A percentile compares a stretch with the other conserved stretches of the same genome.
phyloP scores from a whole-genome alignment of 2,113 vertebrate species.

The Apodemus sylvaticus region DNA sequence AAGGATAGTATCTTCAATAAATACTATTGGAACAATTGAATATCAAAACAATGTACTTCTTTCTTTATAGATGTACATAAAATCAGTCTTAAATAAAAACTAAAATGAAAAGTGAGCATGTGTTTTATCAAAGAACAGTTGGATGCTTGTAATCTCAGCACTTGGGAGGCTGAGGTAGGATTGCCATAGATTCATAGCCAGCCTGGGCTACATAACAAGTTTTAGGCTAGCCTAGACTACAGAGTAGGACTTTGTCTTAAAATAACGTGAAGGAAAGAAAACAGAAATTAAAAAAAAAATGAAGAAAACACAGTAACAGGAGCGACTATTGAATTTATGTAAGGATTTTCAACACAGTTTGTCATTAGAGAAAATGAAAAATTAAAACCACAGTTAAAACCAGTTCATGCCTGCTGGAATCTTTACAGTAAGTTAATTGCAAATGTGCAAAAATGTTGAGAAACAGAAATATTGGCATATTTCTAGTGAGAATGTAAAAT shows the following conservation, averaged over 20 bases:
- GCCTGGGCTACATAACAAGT: neutral
- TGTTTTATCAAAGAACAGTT: neutral
- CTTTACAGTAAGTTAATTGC: neutral
- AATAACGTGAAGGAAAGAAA: neutral
- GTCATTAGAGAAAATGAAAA: constrained; percentile 12
- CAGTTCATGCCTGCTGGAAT: neutral
- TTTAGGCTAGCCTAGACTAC: neutral
- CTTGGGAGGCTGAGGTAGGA: neutral
- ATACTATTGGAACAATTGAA: neutral
- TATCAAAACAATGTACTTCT: constrained; percentile 12
- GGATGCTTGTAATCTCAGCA: neutral
- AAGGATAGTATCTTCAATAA: constrained; percentile 8
- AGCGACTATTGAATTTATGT: neutral
- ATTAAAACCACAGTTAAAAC: neutral
- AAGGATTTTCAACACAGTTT: constrained; percentile 6
- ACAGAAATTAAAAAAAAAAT: neutral
- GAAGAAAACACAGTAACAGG: neutral
- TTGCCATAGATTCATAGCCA: neutral
- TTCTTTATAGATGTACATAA: neutral
- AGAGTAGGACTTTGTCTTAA: neutral
- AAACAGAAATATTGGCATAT: neutral
- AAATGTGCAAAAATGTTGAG: constrained; percentile 1
- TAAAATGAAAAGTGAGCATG: neutral
- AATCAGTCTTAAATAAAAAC: constrained; percentile 22
- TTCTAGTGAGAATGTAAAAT: neutral